Evolutionary conservation across 2,888 invertebrate genomes (phyloP).

Genomic region (Caenorhabditis virilis): DNA sequence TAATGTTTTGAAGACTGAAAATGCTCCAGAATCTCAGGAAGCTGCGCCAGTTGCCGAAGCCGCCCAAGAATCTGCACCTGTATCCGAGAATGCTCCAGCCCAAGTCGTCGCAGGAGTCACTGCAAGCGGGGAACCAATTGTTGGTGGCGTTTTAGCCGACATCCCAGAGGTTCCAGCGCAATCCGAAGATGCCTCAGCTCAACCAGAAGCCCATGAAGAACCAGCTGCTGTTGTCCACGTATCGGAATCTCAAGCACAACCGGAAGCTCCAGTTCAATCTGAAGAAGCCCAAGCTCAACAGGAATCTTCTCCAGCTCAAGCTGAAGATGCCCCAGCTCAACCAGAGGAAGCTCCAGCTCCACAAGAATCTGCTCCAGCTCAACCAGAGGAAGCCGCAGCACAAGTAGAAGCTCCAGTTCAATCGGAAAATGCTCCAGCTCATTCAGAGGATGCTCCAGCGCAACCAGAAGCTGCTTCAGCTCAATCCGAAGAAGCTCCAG

Average conservation of each 20-base stretch:
- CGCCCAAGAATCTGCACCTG: too few species aligned
- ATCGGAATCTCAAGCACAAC: neutral
- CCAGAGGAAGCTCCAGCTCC: slow-evolving; percentile 3
- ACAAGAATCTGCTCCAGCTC: neutral
- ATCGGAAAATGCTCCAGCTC: slow-evolving; percentile 3
- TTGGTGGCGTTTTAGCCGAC: too few species aligned
- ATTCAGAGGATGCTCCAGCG: neutral
- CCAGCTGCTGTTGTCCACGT: too few species aligned
- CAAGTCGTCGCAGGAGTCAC: too few species aligned
- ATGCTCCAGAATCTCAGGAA: too few species aligned
- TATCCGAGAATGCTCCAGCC: too few species aligned
- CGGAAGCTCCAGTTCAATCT: neutral
- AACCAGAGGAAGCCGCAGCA: neutral
- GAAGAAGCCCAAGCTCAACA: slow-evolving; percentile 4
- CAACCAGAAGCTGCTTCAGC: slow-evolving; percentile 2
- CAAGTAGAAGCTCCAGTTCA: neutral
- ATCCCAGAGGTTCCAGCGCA: too few species aligned
- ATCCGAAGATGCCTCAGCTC: neutral
- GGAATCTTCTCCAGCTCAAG: neutral
- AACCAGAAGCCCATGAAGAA: neutral
- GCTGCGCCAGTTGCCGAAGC: too few species aligned
- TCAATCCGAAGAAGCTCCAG: slow-evolving; percentile 2
- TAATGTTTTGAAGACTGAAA: too few species aligned
- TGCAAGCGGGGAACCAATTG: too few species aligned
- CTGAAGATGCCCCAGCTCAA: slow-evolving; percentile 3